phyloP scores from a whole-genome alignment of 30 jellyfish, hydroid and myxozoan species.

The Hydra vulgaris region DNA sequence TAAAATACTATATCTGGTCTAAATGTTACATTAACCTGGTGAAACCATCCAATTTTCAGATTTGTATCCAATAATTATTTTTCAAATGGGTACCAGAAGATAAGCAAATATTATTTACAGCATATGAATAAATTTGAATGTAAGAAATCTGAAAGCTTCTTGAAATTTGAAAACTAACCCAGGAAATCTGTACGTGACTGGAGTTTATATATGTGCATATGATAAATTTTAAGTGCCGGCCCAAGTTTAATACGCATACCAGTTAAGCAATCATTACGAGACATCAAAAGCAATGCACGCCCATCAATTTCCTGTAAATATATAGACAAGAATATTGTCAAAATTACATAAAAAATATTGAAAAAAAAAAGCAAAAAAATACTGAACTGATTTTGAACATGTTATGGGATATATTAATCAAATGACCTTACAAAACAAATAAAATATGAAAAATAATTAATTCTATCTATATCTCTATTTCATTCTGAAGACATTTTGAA shows the following conservation, averaged over 20 bases:
- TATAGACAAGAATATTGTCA: too few species aligned
- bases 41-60: too few species aligned
- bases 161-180: slow-evolving; percentile 26
- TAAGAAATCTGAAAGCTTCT: background rate
- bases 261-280: slow-evolving; percentile 88
- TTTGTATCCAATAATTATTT: too few species aligned
- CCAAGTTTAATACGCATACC: slow-evolving; percentile 86
- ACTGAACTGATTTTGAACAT: too few species aligned
- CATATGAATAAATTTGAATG: background rate
- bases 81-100: background rate
- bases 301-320: slow-evolving; percentile 85
- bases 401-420: too few species aligned
- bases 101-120: background rate
- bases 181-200: slow-evolving; percentile 80
- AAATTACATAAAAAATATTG: background rate
- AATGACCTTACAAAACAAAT: too few species aligned
- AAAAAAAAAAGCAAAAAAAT: too few species aligned
- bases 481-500: too few species aligned
- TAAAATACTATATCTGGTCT: too few species aligned
- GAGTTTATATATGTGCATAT: slow-evolving; percentile 64
- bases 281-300: slow-evolving; percentile 83
- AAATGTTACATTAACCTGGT: too few species aligned
- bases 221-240: slow-evolving; percentile 89
- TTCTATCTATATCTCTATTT: too few species aligned
- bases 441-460: too few species aligned